These are phyloP conservation scores for Lepidocolaptes lacrymiger DNA, from an alignment of 2,797 vertebrate genomes.

Conservation along the genomic window DNA sequence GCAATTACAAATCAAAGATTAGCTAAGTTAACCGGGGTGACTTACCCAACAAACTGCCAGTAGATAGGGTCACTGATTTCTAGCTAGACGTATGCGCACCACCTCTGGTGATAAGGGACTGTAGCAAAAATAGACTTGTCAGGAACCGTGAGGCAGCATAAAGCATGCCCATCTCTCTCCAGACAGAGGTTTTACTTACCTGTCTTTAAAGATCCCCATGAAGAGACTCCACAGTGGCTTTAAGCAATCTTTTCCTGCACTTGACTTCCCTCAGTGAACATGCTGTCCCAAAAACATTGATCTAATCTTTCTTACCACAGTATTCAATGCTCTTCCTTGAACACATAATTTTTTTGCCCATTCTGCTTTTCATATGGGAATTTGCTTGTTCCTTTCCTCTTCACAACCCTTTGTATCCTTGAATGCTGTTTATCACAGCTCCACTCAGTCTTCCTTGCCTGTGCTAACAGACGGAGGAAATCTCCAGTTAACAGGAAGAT, in stretches of 20 bases:
- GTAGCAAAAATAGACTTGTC: constrained; percentile 25
- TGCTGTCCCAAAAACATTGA: background rate
- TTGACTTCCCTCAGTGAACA: background rate
- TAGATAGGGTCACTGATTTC: background rate
- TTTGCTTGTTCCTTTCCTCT: constrained; percentile 28
- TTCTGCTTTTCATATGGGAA: background rate
- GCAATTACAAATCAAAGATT: background rate
- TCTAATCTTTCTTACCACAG: background rate
- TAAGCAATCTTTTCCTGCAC: background rate
- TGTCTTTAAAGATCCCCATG: background rate
- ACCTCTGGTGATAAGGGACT: background rate
- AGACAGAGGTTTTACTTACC: background rate
- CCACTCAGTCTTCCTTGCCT: background rate
- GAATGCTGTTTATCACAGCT: constrained; percentile 12
- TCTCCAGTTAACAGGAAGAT: constrained; percentile 48
- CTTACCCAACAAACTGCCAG: background rate
- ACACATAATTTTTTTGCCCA: background rate
- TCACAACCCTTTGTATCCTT: background rate
- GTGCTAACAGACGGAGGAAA: constrained; percentile 33
- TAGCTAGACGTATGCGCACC: background rate
- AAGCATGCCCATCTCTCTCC: background rate
- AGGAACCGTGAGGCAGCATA: background rate
- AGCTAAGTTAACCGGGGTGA: background rate
- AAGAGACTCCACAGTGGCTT: background rate
- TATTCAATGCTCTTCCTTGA: background rate